These are phyloP conservation scores for Sicus ferrugineus DNA, from an alignment of 2,888 invertebrate genomes.

Conservation along the genomic window DNA sequence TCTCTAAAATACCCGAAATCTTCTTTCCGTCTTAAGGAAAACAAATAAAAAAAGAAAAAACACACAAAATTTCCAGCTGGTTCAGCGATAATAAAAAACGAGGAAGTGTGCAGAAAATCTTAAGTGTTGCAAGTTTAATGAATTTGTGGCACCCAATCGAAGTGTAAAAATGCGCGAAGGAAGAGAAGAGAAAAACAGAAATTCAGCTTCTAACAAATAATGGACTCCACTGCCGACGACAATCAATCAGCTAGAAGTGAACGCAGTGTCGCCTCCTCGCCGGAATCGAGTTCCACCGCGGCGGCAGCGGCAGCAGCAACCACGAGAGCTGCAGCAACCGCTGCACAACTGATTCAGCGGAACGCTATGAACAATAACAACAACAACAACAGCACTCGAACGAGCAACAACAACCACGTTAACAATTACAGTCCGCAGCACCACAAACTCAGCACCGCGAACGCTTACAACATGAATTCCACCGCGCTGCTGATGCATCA, in stretches of 20 bases:
- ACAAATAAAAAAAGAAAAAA: background rate
- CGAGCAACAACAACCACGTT: slow-evolving; percentile 34
- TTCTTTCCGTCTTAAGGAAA: background rate
- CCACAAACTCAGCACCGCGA: slow-evolving; percentile 42
- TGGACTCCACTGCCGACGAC: slow-evolving; percentile 70
- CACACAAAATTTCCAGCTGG: slow-evolving; percentile 64
- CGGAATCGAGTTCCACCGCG: slow-evolving; percentile 47
- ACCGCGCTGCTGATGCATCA: slow-evolving; percentile 60
- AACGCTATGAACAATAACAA: slow-evolving; percentile 49
- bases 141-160: too few species aligned
- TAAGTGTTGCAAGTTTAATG: too few species aligned
- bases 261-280: slow-evolving; percentile 67
- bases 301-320: slow-evolving; percentile 45
- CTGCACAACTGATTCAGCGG: slow-evolving; percentile 45
- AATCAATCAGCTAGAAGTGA: slow-evolving; percentile 68
- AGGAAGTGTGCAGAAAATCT: slow-evolving; percentile 43
- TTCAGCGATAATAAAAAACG: slow-evolving; percentile 68
- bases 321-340: slow-evolving; percentile 21
- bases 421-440: slow-evolving; percentile 42
- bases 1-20: background rate
- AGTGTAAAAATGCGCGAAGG: slow-evolving; percentile 19
- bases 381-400: slow-evolving; percentile 17
- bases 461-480: slow-evolving; percentile 52
- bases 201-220: slow-evolving; percentile 50
- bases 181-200: slow-evolving; percentile 22